Evolutionary conservation across 2,113 vertebrate genomes (phyloP).

Genomic region (Theropithecus gelada): DNA sequence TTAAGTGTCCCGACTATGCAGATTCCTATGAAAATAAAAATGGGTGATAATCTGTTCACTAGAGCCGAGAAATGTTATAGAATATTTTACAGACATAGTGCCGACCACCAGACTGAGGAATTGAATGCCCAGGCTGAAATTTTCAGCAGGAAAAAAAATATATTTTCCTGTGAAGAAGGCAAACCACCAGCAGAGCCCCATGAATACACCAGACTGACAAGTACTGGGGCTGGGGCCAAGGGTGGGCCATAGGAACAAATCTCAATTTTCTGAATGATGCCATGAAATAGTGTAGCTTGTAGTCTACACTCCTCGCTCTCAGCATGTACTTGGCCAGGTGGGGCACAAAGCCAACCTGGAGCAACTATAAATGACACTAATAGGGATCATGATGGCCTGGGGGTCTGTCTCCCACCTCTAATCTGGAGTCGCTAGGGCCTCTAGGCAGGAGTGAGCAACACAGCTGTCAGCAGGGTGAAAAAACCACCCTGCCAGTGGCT

Average conservation of each 20-base stretch:
- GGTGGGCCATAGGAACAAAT: not conserved
- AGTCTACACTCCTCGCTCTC: not conserved
- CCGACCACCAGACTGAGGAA: not conserved
- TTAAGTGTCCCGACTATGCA: not conserved
- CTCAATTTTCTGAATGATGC: not conserved
- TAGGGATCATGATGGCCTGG: not conserved
- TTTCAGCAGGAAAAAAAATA: not conserved
- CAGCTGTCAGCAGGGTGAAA: not conserved
- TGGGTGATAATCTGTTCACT: not conserved
- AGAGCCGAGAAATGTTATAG: not conserved
- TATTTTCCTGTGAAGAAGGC: not conserved
- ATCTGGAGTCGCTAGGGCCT: not conserved
- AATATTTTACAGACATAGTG: not conserved
- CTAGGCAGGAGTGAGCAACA: not conserved
- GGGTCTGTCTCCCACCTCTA: not conserved
- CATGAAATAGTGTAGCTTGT: not conserved
- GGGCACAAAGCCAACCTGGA: not conserved
- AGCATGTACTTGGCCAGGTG: not conserved
- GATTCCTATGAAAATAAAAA: conserved; percentile 36
- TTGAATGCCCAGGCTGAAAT: not conserved
- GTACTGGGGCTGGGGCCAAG: too few relatives aligned
- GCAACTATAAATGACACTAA: not conserved
- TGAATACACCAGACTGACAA: not conserved
- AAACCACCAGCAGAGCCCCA: not conserved
- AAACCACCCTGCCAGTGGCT: not conserved